phyloP scores from a whole-genome alignment of 2,797 vertebrate genomes.

The Podarcis siculus region DNA sequence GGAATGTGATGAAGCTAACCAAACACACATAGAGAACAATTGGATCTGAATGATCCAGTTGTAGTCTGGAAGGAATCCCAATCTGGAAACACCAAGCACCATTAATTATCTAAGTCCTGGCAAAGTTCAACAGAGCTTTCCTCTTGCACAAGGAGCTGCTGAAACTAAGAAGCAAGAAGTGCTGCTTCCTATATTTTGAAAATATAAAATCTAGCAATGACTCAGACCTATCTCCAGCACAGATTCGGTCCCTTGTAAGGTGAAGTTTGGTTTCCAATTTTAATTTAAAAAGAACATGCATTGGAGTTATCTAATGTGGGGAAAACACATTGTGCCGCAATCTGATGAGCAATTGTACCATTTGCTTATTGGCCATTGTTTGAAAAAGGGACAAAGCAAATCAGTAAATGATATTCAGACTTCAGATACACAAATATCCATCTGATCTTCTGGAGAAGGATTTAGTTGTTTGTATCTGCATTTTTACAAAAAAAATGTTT shows the following conservation, averaged over 20 bases:
- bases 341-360: neutral
- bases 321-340: neutral
- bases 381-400: constrained; percentile 9
- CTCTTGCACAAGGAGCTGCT: neutral
- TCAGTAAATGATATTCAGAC: constrained; percentile 4
- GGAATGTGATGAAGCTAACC: too few species aligned
- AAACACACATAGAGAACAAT: too few species aligned
- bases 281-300: neutral
- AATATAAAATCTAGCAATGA: neutral
- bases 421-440: neutral
- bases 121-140: neutral
- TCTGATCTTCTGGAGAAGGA: neutral
- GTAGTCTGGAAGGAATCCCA: too few species aligned
- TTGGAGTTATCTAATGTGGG: neutral
- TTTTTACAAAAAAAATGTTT: neutral
- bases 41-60: too few species aligned
- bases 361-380: neutral
- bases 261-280: neutral
- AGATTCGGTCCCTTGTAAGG: too few species aligned
- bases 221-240: neutral
- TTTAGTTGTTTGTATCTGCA: neutral
- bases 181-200: neutral
- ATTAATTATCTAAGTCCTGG: too few species aligned
- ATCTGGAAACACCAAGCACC: too few species aligned
- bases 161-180: neutral